A percentile compares a stretch with the other conserved stretches of the same genome.
Evolutionary conservation across 2,797 vertebrate species (phyloP).

Genomic region (Liasis olivaceus): DNA sequence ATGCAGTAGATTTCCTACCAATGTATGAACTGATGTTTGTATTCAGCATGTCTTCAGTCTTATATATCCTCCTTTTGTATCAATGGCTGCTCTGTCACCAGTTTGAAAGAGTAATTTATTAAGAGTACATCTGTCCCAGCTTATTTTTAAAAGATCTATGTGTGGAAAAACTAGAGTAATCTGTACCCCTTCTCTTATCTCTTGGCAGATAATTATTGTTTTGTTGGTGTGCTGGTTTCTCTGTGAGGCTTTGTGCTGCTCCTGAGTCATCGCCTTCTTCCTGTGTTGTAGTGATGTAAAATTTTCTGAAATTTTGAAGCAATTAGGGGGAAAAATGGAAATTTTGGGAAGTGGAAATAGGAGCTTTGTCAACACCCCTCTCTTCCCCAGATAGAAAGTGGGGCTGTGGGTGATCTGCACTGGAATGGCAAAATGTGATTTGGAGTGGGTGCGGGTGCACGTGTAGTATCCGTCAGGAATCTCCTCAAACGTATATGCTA

Average conservation of each 20-base stretch:
- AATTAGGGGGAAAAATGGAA: background rate
- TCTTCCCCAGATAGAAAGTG: background rate
- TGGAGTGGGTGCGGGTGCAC: background rate
- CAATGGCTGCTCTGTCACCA: conserved; percentile 13
- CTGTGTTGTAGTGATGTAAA: background rate
- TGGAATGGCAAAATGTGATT: background rate
- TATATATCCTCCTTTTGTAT: conserved; percentile 11
- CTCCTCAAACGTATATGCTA: background rate
- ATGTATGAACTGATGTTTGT: background rate
- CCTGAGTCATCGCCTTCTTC: background rate
- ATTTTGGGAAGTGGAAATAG: background rate
- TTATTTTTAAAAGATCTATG: conserved; percentile 1
- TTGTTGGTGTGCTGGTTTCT: background rate
- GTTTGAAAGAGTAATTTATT: conserved; percentile 20
- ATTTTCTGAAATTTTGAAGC: background rate
- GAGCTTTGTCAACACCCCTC: background rate
- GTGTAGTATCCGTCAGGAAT: background rate
- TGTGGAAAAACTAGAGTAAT: background rate
- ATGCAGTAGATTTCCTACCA: background rate
- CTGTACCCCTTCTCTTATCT: background rate
- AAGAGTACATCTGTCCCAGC: conserved; percentile 2
- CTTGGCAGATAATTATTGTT: background rate
- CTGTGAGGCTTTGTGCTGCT: background rate
- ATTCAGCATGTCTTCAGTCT: background rate
- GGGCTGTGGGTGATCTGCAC: too few species aligned